Percentiles rank a stretch among this genome's conserved stretches.
Evolutionary conservation across 2,113 vertebrate species (phyloP).

Genomic region (Phocoena phocoena): DNA sequence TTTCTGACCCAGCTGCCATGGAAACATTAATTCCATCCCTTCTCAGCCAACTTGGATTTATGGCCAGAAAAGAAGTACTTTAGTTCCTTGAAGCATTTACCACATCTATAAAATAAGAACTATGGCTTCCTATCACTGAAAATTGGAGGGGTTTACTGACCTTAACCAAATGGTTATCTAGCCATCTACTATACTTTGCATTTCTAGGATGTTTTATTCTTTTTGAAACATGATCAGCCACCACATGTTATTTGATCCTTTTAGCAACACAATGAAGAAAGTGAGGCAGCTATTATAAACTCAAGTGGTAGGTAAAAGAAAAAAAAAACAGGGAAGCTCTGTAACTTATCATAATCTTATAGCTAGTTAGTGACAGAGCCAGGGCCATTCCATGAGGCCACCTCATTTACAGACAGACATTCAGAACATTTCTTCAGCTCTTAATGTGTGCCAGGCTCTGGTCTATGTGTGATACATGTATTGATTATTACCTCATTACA

Average conservation of each 20-base stretch:
- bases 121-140: conserved; percentile 39
- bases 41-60: conserved; percentile 52
- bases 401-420: background rate
- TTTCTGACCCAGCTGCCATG: conserved; percentile 20
- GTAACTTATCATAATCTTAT: background rate
- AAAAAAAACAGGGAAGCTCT: background rate
- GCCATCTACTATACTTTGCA: conserved; percentile 8
- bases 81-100: conserved; percentile 50
- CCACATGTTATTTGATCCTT: conserved; percentile 27
- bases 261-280: conserved; percentile 34
- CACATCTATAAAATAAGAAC: conserved; percentile 55
- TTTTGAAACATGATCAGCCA: conserved; percentile 39
- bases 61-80: conserved; percentile 47
- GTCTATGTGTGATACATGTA: background rate
- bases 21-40: conserved; percentile 54
- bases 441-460: background rate
- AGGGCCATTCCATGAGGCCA: background rate
- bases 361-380: background rate
- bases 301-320: background rate
- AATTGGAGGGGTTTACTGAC: conserved; percentile 51
- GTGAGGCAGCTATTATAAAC: background rate
- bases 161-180: conserved; percentile 58
- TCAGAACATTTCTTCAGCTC: background rate
- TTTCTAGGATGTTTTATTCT: conserved; percentile 15
- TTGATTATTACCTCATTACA: background rate